Evolutionary conservation across 2,888 invertebrate species (phyloP).

Genomic region (Tetranychus truncatus): DNA sequence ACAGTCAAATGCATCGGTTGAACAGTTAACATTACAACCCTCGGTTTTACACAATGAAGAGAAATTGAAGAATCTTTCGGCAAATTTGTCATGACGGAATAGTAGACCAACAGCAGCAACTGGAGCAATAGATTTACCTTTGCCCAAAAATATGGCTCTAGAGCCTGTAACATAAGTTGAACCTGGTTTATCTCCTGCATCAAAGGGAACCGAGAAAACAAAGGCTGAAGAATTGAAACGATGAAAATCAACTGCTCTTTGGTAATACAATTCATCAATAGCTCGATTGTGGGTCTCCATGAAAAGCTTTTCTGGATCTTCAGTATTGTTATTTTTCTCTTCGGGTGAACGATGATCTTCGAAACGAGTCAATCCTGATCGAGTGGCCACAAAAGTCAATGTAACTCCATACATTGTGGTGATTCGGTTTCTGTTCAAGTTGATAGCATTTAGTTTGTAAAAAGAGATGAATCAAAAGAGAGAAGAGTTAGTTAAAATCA

Average conservation of each 20-base stretch:
- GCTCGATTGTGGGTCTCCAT: conserved; percentile 36
- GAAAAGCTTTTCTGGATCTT: conserved; percentile 7
- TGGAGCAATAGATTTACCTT: conserved; percentile 26
- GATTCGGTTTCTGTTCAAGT: conserved; percentile 16
- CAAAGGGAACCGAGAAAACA: conserved; percentile 69
- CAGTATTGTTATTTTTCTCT: conserved; percentile 17
- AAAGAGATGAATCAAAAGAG: not conserved
- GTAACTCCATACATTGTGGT: conserved; percentile 27
- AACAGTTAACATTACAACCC: conserved; percentile 24
- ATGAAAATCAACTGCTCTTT: conserved; percentile 73
- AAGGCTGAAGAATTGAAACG: conserved; percentile 58
- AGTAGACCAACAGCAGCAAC: conserved; percentile 76
- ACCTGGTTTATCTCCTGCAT: conserved; percentile 38
- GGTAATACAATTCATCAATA: conserved; percentile 75
- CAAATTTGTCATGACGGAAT: conserved; percentile 61
- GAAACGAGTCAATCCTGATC: conserved; percentile 76
- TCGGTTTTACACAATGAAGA: conserved; percentile 36
- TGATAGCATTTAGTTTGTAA: no score
- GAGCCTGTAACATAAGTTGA: conserved; percentile 52
- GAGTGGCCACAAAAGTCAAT: conserved; percentile 62
- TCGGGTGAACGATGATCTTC: conserved; percentile 42
- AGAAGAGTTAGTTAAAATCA: not conserved
- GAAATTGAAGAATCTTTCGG: conserved; percentile 65
- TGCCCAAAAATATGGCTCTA: conserved; percentile 42
- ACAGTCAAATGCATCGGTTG: conserved; percentile 61